These are phyloP conservation scores for Coleophora deauratella DNA, from an alignment of 2,888 invertebrate genomes.

Conservation along the genomic window DNA sequence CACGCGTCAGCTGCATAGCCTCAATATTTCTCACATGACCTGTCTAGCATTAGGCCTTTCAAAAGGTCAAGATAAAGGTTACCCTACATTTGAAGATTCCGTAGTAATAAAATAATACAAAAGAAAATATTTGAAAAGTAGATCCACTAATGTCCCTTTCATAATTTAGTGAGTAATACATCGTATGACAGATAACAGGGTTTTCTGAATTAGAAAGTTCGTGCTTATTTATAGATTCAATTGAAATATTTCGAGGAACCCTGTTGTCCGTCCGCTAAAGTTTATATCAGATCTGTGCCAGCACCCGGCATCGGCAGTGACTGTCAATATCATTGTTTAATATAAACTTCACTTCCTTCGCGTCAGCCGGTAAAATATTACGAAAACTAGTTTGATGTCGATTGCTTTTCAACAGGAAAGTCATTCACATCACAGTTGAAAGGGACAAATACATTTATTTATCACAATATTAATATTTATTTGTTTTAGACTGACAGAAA, in stretches of 20 bases:
- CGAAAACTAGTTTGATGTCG: too few species aligned
- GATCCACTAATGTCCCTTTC: background rate
- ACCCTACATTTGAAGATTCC: constrained; percentile 23
- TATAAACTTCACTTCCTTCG: too few species aligned
- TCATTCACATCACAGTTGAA: too few species aligned
- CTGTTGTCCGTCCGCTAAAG: background rate
- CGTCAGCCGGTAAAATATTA: too few species aligned
- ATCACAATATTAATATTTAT: too few species aligned
- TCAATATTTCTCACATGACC: constrained; percentile 59
- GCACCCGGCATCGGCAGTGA: background rate
- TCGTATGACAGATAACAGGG: too few species aligned
- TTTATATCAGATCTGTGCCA: background rate
- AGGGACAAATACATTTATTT: too few species aligned
- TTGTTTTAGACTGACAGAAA: too few species aligned
- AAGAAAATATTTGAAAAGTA: background rate
- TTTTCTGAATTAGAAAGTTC: background rate
- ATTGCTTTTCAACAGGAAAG: too few species aligned
- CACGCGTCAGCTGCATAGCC: constrained; percentile 56
- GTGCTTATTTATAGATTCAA: background rate
- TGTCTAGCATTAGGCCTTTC: constrained; percentile 26
- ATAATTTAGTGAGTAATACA: too few species aligned
- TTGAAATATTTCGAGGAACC: background rate
- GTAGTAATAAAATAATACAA: constrained; percentile 14
- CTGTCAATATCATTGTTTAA: too few species aligned
- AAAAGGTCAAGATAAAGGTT: constrained; percentile 31